Conservation (phyloP, 2,888 invertebrate species). For the Scrobipalpa costella region DNA sequence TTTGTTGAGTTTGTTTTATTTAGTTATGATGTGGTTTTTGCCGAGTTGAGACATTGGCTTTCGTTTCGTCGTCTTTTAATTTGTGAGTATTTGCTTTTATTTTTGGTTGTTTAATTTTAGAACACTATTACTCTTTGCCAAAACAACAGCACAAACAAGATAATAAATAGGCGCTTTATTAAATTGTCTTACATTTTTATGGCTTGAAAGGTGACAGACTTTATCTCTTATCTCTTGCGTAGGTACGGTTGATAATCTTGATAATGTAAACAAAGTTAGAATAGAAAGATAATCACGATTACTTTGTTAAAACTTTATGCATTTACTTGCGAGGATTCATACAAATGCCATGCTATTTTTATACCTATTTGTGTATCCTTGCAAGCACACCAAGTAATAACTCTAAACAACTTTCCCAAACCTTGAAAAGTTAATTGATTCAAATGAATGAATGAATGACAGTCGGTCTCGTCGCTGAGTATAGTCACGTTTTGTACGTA, state of each 20-base stretch:
- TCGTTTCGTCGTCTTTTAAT: conserved; percentile 31
- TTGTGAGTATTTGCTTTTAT: conserved; percentile 36
- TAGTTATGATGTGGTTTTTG: conserved; percentile 46
- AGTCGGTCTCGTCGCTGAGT: background rate
- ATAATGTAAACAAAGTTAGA: background rate
- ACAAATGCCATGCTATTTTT: too few relatives aligned
- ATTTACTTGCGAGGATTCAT: too few relatives aligned
- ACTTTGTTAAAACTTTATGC: too few relatives aligned
- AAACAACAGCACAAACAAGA: background rate
- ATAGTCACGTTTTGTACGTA: too few relatives aligned
- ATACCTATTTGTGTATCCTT: background rate
- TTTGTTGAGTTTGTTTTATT: conserved; percentile 40
- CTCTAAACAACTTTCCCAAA: conserved; percentile 8
- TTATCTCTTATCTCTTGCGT: background rate
- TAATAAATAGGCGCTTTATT: too few relatives aligned
- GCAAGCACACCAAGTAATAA: background rate
- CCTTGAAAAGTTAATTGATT: background rate
- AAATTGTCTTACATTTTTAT: background rate
- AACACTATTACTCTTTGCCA: background rate
- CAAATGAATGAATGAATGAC: too few relatives aligned
- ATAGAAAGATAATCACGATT: too few relatives aligned
- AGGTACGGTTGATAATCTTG: background rate
- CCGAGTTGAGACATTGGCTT: conserved; percentile 40
- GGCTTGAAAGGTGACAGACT: background rate
- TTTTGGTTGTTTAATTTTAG: background rate